Conservation (phyloP, 1,140 invertebrate species). For the Drosophila funebris region DNA sequence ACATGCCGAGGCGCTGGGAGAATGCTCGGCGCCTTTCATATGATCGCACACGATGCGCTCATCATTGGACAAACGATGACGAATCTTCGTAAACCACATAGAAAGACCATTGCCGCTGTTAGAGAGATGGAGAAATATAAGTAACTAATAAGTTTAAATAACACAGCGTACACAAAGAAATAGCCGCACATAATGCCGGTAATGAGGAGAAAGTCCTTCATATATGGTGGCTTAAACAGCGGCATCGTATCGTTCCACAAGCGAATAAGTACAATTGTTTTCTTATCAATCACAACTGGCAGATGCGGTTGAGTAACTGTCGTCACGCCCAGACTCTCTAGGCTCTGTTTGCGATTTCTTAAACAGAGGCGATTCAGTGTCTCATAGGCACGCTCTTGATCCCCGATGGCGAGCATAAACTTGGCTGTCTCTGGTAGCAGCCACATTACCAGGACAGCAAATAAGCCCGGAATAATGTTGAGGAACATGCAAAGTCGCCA, state of each 20-base stretch:
- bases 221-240: slow-evolving; percentile 6
- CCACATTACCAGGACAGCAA: not conserved
- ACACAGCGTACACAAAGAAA: slow-evolving; percentile 28
- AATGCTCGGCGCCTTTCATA: not conserved
- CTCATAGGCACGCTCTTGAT: slow-evolving; percentile 9
- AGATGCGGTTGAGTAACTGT: not conserved
- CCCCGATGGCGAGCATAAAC: slow-evolving; percentile 2
- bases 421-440: slow-evolving; percentile 25
- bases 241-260: slow-evolving; percentile 19
- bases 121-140: no score
- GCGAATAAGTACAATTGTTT: not conserved
- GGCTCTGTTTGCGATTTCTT: not conserved
- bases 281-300: not conserved
- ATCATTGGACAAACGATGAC: not conserved
- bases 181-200: not conserved
- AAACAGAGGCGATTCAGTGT: slow-evolving; percentile 7
- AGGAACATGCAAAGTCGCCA: slow-evolving; percentile 25
- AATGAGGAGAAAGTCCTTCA: not conserved
- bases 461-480: not conserved
- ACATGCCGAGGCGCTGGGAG: not conserved
- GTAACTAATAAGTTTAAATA: not conserved
- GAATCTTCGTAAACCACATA: slow-evolving; percentile 20
- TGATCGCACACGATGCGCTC: not conserved
- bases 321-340: slow-evolving; percentile 12
- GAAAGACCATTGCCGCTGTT: slow-evolving; percentile 16